Evolutionary conservation across 2,797 vertebrate genomes (phyloP).

Genomic region (Pelodytes ibericus): DNA sequence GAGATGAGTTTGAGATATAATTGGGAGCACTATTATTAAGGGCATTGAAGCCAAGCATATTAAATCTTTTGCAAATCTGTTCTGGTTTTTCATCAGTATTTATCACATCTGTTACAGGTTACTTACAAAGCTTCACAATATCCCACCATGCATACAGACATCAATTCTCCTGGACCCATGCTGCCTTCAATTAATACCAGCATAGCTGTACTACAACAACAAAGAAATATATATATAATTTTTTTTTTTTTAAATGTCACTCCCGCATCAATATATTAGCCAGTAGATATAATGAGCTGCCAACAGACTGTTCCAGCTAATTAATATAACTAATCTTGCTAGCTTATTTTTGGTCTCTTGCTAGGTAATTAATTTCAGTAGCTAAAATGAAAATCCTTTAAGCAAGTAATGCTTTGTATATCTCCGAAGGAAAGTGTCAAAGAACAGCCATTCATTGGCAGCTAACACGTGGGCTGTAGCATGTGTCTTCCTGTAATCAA

Average conservation of each 20-base stretch:
- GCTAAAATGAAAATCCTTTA: conserved; percentile 11
- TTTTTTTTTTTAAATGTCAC: neutral
- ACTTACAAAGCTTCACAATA: too few species aligned
- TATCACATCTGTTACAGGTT: neutral
- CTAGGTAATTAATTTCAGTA: conserved; percentile 38
- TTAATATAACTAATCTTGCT: conserved; percentile 30
- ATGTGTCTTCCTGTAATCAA: conserved; percentile 14
- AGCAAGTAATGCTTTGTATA: conserved; percentile 20
- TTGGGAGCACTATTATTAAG: too few species aligned
- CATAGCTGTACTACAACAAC: neutral
- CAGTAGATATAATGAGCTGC: conserved; percentile 17
- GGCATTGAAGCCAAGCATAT: too few species aligned
- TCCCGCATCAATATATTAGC: conserved; percentile 20
- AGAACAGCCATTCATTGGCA: conserved; percentile 7
- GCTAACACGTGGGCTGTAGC: neutral
- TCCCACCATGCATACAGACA: too few species aligned
- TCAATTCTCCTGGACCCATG: too few species aligned
- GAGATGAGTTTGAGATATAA: too few species aligned
- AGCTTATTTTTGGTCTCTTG: conserved; percentile 6
- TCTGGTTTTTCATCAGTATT: too few species aligned
- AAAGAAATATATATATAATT: too few species aligned
- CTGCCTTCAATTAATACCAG: too few species aligned
- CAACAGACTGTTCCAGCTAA: conserved; percentile 26
- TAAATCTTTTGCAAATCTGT: too few species aligned
- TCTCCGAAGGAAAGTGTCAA: conserved; percentile 14